phyloP scores from a whole-genome alignment of 1,140 invertebrate genomes.

The Belonocnema kinseyi region DNA sequence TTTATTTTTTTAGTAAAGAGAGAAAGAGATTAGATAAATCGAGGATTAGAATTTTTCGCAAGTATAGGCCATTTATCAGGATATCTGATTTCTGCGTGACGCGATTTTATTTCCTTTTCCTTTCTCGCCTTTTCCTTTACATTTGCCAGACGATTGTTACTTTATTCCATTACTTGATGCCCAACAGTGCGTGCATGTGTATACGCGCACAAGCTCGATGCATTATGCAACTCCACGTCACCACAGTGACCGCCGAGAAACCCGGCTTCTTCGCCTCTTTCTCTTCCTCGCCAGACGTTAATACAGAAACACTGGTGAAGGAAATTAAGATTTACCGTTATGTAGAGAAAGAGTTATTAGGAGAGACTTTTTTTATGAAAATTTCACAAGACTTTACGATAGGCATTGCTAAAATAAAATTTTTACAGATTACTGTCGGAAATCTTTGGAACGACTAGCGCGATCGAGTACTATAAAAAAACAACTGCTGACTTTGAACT shows the following conservation, averaged over 20 bases:
- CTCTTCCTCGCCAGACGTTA: constrained; percentile 7
- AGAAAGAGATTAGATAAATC: no score
- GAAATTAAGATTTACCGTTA: constrained; percentile 29
- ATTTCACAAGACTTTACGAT: neutral
- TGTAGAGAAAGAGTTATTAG: neutral
- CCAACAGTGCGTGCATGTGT: neutral
- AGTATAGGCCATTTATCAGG: no score
- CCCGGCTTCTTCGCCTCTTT: neutral
- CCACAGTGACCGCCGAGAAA: constrained; percentile 3
- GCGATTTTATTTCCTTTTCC: no score
- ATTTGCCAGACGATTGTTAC: constrained; percentile 22
- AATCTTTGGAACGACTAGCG: no score
- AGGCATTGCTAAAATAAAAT: no score
- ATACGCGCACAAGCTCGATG: neutral
- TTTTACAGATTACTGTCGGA: no score
- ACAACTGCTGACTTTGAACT: no score
- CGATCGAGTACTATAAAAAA: no score
- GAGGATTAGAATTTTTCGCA: no score
- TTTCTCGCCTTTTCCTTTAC: neutral
- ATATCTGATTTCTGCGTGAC: no score
- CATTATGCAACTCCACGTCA: constrained; percentile 29
- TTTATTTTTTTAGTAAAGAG: no score
- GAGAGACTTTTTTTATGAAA: neutral
- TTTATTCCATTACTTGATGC: constrained; percentile 12
- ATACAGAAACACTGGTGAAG: constrained; percentile 5